Evolutionary conservation across 2,888 invertebrate species (phyloP), one percentile per base, ranked within the genome.

Genomic region (Cyrtodaria siliqua): DNA sequence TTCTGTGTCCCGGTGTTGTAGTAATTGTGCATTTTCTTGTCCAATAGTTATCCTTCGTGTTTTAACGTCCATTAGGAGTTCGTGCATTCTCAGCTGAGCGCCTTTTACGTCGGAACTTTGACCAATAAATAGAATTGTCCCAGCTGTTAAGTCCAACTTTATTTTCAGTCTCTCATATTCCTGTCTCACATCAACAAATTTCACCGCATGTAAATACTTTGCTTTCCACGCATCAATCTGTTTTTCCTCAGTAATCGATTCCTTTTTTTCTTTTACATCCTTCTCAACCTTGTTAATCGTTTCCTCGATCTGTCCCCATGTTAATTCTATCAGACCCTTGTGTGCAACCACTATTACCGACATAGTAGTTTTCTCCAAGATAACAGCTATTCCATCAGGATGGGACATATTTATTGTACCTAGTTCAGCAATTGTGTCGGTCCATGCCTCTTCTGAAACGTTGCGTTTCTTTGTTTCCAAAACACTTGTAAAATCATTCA

Each of bases 381-480:
- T 42, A 1, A 84, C 56, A 18, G 61, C 49, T 1, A 84, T 75
- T 33, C 40, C 50, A 29, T 76, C 79, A 33, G 78, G 74, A 24
- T 79, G 26, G 20, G 57, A 27, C 16, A 84, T 47, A 24, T 52
- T 61, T 9, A 84, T 12, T 0, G 14, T 40, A 16, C 55, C 33
- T 9, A 83, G 16, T 44, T 67, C 61, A 2, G 50, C 33, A 12
- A 68, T 53, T 12, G 74, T 68, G 8, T 56, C 53, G n/a, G 12
- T 26, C 56, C 67, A 79, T 12, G 66, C 62, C 1, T 61, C 70
- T 18, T 20, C 16, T 6, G 57, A 38, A 24, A 70, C 60, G n/a
- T 18, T 14, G 6, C 50, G 26, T 47, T 61, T 56, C 24, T 24
- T 66, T n/a, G 70, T 57, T 14, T 49, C 38, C n/a, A 66, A 18